Base-by-base conservation (phyloP, 2,888 invertebrate species). In the Ecliptopera silaceata region DNA sequence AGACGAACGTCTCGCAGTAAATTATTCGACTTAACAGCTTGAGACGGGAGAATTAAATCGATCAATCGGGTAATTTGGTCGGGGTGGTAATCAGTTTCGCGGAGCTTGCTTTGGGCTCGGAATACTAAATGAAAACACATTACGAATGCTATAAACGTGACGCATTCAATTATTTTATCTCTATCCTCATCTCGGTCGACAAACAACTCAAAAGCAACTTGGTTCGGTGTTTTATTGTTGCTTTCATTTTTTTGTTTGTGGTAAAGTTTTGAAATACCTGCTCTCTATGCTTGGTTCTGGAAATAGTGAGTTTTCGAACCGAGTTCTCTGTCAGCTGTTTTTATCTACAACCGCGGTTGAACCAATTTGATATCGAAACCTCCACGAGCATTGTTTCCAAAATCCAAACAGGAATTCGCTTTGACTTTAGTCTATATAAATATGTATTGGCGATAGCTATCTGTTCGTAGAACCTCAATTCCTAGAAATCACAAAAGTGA, bases 21-120 rank as follows among this genome's bases (percentile, higher is more conserved):
- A 82, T 83, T 80, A 80, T 84, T 77, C 74, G 71, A 78, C 76
- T 82, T 78, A 74, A 71, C 69, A 74, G 72, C 72, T 75, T 68
- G 68, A 72, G 71, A 71, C 60, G 69, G 67, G 72, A 74, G 75
- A 82, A 80, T 84, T 77, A 80, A 82, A 80, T 82, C 79, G 76
- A 80, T 80, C 74, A 77, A 74, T 75, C 69, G 69, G 60, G 62
- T 68, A 65, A 69, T 72, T 68, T 64, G 56, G 63, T 59, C 22
- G 22, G 66, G 69, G 60, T 63, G 46, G 54, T 29, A 51, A 56
- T 53, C 15, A 55, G 32, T 48, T 57, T 42, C 44, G 49, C 55
- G 26, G n/a, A 41, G 38, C 47, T 59, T 46, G 55, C 61, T 43
- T 50, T 41, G n/a, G 11, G 29, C 15, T 45, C 22, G 17, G 56